Base-by-base conservation (phyloP, 2,113 vertebrate species). In the Perca fluviatilis region DNA sequence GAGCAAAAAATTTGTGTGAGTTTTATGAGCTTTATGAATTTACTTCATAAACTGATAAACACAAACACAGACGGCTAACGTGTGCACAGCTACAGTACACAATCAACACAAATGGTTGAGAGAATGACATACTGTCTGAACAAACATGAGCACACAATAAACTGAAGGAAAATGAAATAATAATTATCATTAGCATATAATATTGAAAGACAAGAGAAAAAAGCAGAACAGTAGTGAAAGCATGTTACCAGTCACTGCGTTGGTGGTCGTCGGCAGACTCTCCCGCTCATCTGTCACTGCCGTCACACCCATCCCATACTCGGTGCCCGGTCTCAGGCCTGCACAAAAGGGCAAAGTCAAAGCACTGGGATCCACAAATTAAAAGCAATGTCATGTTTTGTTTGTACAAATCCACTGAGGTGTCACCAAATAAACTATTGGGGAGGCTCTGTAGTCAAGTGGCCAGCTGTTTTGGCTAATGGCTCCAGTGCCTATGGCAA, bases 261-360 rank as follows among this genome's bases (percentile, higher is more conserved):
- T 99, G 85, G 98, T 97, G 61, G 98, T 99, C 0, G 97, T 94
- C 0, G 98, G 98, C 57, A 95, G 82, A 11, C 98, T 99, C 92
- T 99, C 98, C 69, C 94, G 96, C 91, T 98, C 96, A 0, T 95
- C 95, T 86, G 97, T 98, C 78, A 99, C 96, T 0, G 98, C 97
- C 0, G 98, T 99, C 87, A 99, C 96, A 19, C 98, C 98, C 92
- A 99, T 97, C 15, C 98, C 98, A 3, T 99, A 99, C 85, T 99
- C 98, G 0, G 97, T 98, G 64, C 97, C 98, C 0, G 98, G 98
- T 77, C 95, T 97, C 87, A 99, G 93, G 87, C 96, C 98, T 99
- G 46, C 2, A 61, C 54, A 74, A 86, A 33, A 76, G 5, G 25
- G 49, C 85, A 0, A 10, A 65, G 30, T 11, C 79, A 82, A 77